A percentile compares a stretch with the other conserved stretches of the same genome.
phyloP scores from a whole-genome alignment of 1,140 invertebrate genomes.

The Brachystomella parvula region DNA sequence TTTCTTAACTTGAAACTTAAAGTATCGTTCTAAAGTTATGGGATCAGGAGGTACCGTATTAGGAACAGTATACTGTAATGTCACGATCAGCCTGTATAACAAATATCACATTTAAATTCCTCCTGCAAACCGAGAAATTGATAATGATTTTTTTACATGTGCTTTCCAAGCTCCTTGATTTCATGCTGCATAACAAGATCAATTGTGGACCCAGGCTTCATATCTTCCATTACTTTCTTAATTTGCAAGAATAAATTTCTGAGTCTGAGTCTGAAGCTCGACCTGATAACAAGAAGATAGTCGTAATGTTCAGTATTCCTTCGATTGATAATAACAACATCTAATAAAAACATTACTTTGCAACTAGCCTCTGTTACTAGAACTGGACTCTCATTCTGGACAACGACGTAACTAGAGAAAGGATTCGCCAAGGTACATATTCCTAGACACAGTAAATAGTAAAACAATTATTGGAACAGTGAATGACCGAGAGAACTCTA shows the following conservation, averaged over 20 bases:
- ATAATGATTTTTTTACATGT: conserved; percentile 63
- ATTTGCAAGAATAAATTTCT: conserved; percentile 63
- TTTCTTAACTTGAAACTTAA: conserved; percentile 97
- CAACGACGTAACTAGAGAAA: conserved; percentile 95
- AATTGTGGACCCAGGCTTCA: conserved; percentile 72
- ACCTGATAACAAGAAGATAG: conserved; percentile 50
- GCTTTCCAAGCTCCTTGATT: conserved; percentile 94
- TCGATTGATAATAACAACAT: conserved; percentile 13
- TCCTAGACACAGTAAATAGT: conserved; percentile 49
- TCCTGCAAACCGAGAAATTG: not conserved
- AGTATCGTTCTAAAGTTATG: conserved; percentile 83
- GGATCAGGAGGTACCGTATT: conserved; percentile 45
- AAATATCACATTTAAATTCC: not conserved
- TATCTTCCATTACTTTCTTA: conserved; percentile 48
- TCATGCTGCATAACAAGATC: conserved; percentile 95
- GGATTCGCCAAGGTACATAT: conserved; percentile 86
- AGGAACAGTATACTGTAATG: conserved; percentile 74
- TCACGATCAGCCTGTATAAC: conserved; percentile 74
- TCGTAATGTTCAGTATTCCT: conserved; percentile 6
- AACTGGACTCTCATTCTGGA: conserved; percentile 87
- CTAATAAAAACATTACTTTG: conserved; percentile 50
- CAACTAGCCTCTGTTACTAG: conserved; percentile 70
- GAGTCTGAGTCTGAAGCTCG: conserved; percentile 84
- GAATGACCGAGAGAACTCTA: not conserved
- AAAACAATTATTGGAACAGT: conserved; percentile 17